These are phyloP conservation scores for Hyaena hyaena DNA, from an alignment of 2,113 vertebrate genomes.

Conservation along the genomic window DNA sequence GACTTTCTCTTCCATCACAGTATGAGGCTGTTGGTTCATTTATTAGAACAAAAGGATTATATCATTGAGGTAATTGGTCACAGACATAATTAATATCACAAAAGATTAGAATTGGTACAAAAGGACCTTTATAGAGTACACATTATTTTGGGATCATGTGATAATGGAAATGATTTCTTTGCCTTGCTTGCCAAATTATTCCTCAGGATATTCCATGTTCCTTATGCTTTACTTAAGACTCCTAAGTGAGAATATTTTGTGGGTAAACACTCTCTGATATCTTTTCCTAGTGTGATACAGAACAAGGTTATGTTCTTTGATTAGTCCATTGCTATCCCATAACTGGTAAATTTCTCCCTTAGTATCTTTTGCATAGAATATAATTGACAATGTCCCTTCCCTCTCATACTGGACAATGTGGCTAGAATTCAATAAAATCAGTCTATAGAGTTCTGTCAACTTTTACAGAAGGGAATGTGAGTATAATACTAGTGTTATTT, in stretches of 20 bases:
- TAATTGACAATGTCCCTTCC: not conserved
- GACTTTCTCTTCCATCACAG: not conserved
- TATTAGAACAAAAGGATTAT: not conserved
- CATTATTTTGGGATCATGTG: not conserved
- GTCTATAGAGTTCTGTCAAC: not conserved
- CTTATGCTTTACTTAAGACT: not conserved
- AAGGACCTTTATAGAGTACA: not conserved
- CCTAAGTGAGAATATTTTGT: not conserved
- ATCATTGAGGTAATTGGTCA: not conserved
- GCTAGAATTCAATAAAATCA: not conserved
- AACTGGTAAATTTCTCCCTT: not conserved
- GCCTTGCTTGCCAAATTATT: not conserved
- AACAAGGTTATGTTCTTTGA: not conserved
- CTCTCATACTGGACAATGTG: not conserved
- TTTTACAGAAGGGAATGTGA: not conserved
- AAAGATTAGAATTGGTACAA: not conserved
- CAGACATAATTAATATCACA: not conserved
- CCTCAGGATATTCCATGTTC: not conserved
- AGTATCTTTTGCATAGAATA: not conserved
- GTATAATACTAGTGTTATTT: not conserved
- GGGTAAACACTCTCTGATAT: not conserved
- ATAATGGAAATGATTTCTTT: not conserved
- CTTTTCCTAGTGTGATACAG: not conserved
- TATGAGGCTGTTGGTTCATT: not conserved
- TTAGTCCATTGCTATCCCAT: not conserved